A percentile compares a stretch with the other conserved stretches of the same genome.
Evolutionary conservation across 2,797 vertebrate species (phyloP).

Genomic region (Odontamblyopus lacepedii): DNA sequence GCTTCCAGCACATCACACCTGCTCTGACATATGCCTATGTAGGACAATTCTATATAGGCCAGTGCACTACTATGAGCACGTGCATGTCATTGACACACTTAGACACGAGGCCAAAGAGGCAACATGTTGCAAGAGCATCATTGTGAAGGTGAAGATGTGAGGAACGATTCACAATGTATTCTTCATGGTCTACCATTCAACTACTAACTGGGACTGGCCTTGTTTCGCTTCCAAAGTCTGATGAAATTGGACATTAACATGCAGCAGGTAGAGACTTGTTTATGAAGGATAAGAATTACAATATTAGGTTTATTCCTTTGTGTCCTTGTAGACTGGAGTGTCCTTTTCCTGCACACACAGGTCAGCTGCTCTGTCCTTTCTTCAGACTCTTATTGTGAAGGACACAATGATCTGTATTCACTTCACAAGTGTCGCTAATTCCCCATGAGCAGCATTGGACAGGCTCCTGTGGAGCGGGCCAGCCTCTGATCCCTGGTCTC

Average conservation of each 20-base stretch:
- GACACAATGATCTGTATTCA: slow-evolving; percentile 39
- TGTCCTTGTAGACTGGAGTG: neutral
- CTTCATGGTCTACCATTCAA: too few species aligned
- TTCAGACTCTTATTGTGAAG: neutral
- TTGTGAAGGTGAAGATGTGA: neutral
- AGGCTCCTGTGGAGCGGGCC: slow-evolving; percentile 22
- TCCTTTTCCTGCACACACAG: neutral
- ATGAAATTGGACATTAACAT: too few species aligned
- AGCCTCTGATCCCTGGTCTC: slow-evolving; percentile 47
- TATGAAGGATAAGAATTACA: too few species aligned
- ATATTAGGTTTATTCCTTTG: neutral
- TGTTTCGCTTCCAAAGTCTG: too few species aligned
- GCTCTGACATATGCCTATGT: slow-evolving; percentile 17
- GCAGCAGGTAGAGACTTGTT: too few species aligned
- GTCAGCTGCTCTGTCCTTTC: neutral
- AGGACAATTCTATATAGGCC: slow-evolving; percentile 5
- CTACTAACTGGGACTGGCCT: too few species aligned
- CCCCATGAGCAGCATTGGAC: slow-evolving; percentile 10
- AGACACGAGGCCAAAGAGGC: neutral
- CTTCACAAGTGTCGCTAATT: slow-evolving; percentile 13
- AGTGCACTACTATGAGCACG: neutral
- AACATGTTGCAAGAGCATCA: neutral
- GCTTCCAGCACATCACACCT: slow-evolving; percentile 11
- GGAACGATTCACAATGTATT: neutral
- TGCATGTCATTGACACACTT: slow-evolving; percentile 5